These are phyloP conservation scores for Leptura quadrifasciata DNA, from an alignment of 2,888 invertebrate genomes.

Conservation along the genomic window DNA sequence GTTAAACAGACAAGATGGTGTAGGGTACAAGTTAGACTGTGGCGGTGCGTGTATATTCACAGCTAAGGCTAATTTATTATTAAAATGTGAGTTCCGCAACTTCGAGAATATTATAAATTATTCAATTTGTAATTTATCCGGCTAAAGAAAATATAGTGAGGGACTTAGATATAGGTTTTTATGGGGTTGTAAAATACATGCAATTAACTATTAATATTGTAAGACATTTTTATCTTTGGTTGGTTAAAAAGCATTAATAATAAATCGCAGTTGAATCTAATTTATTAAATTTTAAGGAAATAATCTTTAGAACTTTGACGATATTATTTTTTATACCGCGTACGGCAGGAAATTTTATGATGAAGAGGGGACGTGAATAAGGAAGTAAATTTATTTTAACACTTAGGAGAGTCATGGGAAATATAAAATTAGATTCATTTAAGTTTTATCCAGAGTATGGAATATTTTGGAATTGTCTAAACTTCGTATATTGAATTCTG, in stretches of 20 bases:
- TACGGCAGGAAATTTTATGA: neutral
- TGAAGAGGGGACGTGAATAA: neutral
- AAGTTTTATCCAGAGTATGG: too few species aligned
- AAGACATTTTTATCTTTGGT: neutral
- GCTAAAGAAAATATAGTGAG: slow-evolving; percentile 24
- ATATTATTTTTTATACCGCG: neutral
- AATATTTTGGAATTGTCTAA: too few species aligned
- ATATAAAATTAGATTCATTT: too few species aligned
- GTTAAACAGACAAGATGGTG: slow-evolving; percentile 6
- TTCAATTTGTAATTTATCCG: slow-evolving; percentile 40
- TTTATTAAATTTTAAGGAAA: neutral
- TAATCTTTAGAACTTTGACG: neutral
- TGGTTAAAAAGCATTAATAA: neutral
- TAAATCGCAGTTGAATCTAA: neutral
- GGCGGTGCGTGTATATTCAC: slow-evolving; percentile 35
- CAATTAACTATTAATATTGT: slow-evolving; percentile 11
- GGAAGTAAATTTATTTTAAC: neutral
- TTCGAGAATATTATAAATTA: slow-evolving; percentile 33
- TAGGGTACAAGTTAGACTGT: neutral
- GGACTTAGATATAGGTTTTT: slow-evolving; percentile 19
- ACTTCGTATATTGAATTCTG: too few species aligned
- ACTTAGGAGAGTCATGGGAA: neutral
- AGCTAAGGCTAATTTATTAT: slow-evolving; percentile 39
- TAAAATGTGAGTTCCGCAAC: slow-evolving; percentile 37
- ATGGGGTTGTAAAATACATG: neutral